Evolutionary conservation across 2,113 vertebrate genomes (phyloP).

Genomic region (Catharus fuscescens): DNA sequence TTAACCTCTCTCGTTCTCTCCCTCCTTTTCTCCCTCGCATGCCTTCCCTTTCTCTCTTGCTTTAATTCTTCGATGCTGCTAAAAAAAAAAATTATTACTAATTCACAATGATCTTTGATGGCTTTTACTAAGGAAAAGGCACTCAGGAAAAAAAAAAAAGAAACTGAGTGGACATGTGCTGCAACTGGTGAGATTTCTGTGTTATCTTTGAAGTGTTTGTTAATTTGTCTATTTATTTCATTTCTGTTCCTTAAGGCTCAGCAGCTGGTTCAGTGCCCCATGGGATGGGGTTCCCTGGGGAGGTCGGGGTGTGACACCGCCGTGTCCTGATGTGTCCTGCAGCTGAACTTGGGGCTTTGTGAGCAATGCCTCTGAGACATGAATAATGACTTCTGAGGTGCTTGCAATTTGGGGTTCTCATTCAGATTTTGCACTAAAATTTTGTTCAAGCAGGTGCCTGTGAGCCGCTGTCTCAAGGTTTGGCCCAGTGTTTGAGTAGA

Average conservation of each 20-base stretch:
- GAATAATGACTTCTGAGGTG: neutral
- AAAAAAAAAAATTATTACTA: constrained; percentile 61
- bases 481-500: neutral
- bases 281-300: neutral
- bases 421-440: neutral
- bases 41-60: constrained; percentile 48
- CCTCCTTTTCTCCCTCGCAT: constrained; percentile 32
- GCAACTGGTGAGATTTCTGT: constrained; percentile 58
- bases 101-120: constrained; percentile 74
- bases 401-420: neutral
- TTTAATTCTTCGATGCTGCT: constrained; percentile 73
- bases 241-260: neutral
- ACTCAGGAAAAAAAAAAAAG: constrained; percentile 61
- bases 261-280: neutral
- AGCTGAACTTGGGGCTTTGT: neutral
- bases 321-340: neutral
- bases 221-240: constrained; percentile 18
- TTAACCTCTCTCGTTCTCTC: constrained; percentile 73
- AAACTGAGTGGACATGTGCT: constrained; percentile 33
- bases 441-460: neutral
- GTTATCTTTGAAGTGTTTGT: constrained; percentile 57
- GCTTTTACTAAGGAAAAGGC: constrained; percentile 70
- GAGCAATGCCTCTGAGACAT: accelerated
- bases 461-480: neutral
- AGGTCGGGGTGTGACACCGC: accelerated